phyloP scores from a whole-genome alignment of 2,797 vertebrate genomes.

The Anguilla pacifica region DNA sequence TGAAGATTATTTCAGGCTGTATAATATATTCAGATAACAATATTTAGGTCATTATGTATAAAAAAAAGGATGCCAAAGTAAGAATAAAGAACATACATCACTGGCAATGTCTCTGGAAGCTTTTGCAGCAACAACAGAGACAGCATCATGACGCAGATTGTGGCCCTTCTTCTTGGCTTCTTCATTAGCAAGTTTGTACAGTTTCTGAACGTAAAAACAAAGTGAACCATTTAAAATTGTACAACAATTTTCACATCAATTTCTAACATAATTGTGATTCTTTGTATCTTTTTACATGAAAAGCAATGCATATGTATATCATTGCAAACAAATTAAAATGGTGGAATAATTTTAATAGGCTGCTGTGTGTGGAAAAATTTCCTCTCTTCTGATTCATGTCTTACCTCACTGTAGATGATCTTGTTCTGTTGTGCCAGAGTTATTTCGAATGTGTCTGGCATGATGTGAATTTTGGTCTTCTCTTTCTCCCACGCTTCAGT shows the following conservation, averaged over 20 bases:
- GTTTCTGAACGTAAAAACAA: not conserved
- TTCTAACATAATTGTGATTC: not conserved
- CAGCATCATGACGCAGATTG: slow-evolving; percentile 73
- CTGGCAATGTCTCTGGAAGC: slow-evolving; percentile 79
- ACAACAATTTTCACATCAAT: not conserved
- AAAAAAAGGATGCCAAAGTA: not conserved
- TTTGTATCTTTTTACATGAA: not conserved
- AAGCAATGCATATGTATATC: not conserved
- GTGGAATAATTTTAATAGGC: not conserved
- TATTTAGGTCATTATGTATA: not conserved
- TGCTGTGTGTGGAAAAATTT: not conserved
- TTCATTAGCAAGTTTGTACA: slow-evolving; percentile 72
- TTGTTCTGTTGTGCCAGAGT: slow-evolving; percentile 70
- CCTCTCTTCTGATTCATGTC: not conserved
- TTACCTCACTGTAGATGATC: slow-evolving; percentile 71
- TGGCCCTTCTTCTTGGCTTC: slow-evolving; percentile 76
- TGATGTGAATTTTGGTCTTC: slow-evolving; percentile 74
- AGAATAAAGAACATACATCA: slow-evolving; percentile 59
- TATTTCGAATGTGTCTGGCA: slow-evolving; percentile 78
- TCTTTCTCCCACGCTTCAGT: slow-evolving; percentile 79
- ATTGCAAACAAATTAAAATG: not conserved
- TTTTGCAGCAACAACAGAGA: slow-evolving; percentile 74
- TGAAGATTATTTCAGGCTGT: not conserved
- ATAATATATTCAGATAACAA: not conserved
- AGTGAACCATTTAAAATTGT: not conserved